Conservation (phyloP, 1,140 invertebrate species). For the Drosophila pruinosa region DNA sequence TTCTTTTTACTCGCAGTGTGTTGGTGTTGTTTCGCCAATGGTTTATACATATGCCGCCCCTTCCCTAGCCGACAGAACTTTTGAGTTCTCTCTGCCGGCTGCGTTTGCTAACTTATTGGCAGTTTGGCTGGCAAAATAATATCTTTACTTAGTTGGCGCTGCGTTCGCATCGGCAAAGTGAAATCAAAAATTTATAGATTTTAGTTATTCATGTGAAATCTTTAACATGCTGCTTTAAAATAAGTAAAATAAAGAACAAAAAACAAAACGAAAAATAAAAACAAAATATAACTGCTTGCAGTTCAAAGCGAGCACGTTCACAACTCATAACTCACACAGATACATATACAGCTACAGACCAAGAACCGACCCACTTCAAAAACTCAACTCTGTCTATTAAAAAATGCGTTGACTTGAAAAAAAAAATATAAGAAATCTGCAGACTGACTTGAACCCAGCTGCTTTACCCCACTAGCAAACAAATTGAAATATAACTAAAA, state of each 20-base stretch:
- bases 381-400: constrained; percentile 71
- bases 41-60: constrained; percentile 7
- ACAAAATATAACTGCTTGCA: constrained; percentile 40
- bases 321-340: constrained; percentile 66
- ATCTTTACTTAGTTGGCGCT: constrained; percentile 47
- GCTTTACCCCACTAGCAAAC: neutral
- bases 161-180: constrained; percentile 57
- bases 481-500: constrained; percentile 51
- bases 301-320: constrained; percentile 63
- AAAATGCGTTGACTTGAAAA: constrained; percentile 48
- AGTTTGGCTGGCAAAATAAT: constrained; percentile 61
- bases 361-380: constrained; percentile 65
- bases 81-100: constrained; percentile 26
- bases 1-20: constrained; percentile 30
- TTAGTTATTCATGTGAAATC: constrained; percentile 81
- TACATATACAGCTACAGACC: constrained; percentile 30
- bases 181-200: constrained; percentile 81
- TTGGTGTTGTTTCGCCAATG: constrained; percentile 17
- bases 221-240: constrained; percentile 70
- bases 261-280: neutral
- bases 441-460: constrained; percentile 7
- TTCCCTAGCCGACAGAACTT: neutral
- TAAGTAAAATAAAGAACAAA: constrained; percentile 21
- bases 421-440: constrained; percentile 16
- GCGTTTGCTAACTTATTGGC: constrained; percentile 63